Evolutionary conservation across 1,140 invertebrate species (phyloP).

Genomic region (Lordiphosa collinella): DNA sequence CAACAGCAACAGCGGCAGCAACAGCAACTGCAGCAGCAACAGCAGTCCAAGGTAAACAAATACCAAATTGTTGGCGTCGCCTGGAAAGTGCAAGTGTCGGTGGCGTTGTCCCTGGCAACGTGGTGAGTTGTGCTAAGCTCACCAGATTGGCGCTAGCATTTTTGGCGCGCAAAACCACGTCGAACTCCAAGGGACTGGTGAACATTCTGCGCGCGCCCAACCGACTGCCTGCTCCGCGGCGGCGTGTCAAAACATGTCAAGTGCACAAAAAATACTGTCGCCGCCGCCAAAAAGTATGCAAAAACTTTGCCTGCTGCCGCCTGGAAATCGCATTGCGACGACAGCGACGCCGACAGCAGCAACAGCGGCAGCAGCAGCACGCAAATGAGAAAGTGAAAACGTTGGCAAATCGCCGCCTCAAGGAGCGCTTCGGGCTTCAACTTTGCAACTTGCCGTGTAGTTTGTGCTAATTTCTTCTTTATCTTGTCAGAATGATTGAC

Average conservation of each 20-base stretch:
- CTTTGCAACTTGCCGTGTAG: conserved; percentile 16
- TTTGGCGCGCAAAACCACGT: conserved; percentile 68
- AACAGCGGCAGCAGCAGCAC: conserved; percentile 9
- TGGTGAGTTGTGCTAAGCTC: conserved; percentile 41
- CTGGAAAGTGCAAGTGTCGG: conserved; percentile 66
- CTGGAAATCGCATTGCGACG: conserved; percentile 65
- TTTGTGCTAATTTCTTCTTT: conserved; percentile 46
- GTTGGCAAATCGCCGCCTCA: conserved; percentile 44
- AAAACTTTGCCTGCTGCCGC: conserved; percentile 54
- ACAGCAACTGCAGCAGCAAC: conserved; percentile 12
- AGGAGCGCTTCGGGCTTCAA: conserved; percentile 27
- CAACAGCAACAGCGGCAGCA: conserved; percentile 51
- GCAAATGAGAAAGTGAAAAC: conserved; percentile 55
- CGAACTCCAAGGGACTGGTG: conserved; percentile 55
- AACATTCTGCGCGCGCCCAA: conserved; percentile 35
- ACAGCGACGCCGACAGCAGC: conserved; percentile 20
- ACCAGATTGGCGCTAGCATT: conserved; percentile 60
- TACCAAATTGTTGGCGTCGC: conserved; percentile 28
- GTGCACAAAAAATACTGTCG: conserved; percentile 75
- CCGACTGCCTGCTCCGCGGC: conserved; percentile 1
- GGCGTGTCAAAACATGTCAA: conserved; percentile 73
- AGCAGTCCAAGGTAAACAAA: conserved; percentile 55
- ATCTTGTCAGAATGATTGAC: conserved; percentile 71
- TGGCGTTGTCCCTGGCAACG: conserved; percentile 40
- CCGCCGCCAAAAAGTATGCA: conserved; percentile 57